Evolutionary conservation across 2,888 invertebrate species (phyloP).

Genomic region (Oscheius myriophilus): DNA sequence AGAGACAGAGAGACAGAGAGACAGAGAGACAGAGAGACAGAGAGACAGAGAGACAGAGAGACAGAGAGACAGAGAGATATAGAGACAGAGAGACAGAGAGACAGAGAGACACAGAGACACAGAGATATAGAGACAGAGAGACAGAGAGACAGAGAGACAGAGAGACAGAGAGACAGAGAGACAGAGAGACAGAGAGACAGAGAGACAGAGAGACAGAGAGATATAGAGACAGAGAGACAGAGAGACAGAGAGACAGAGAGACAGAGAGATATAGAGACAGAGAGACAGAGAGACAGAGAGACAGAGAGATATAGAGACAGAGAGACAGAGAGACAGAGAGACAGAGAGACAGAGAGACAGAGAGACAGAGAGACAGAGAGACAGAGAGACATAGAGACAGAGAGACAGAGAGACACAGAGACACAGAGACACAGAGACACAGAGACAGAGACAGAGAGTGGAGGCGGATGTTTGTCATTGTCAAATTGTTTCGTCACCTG

Average conservation of each 20-base stretch:
- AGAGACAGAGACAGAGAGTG: neutral
- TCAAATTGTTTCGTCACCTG: no score
- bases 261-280: neutral
- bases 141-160: neutral
- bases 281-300: conserved; percentile 4
- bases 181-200: conserved; percentile 4
- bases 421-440: neutral
- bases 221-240: neutral
- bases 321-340: conserved; percentile 2
- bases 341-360: neutral
- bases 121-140: neutral
- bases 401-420: neutral
- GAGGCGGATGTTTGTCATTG: neutral
- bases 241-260: neutral
- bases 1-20: conserved; percentile 1
- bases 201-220: conserved; percentile 4
- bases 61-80: neutral
- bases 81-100: neutral
- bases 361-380: neutral
- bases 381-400: neutral
- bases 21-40: neutral
- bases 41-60: conserved; percentile 4
- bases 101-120: neutral
- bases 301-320: neutral
- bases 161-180: neutral